Conservation (phyloP, 2,888 invertebrate species). For the Scaptomyza caliginosa region DNA sequence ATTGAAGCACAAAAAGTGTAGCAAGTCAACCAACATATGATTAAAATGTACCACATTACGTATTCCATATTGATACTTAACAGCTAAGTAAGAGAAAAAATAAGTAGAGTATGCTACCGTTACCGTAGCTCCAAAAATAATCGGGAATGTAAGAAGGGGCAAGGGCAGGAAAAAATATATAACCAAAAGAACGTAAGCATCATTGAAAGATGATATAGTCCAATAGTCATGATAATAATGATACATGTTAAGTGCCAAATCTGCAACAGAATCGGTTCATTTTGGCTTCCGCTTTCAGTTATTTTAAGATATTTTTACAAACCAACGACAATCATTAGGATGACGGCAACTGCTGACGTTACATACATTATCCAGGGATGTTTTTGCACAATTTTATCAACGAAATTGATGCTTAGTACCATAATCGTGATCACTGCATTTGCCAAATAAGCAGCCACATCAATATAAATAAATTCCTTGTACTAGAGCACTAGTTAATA, state of each 20-base stretch:
- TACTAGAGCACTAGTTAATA: slow-evolving; percentile 12
- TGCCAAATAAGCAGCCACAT: slow-evolving; percentile 9
- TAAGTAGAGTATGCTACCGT: not conserved
- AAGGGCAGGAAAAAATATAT: slow-evolving; percentile 58
- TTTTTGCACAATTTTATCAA: not conserved
- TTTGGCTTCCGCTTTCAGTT: not conserved
- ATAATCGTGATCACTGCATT: not conserved
- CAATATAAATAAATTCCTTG: slow-evolving; percentile 8
- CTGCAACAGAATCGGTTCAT: not conserved
- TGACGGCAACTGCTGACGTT: slow-evolving; percentile 24
- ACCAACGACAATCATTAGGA: slow-evolving; percentile 33
- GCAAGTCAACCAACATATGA: slow-evolving; percentile 6
- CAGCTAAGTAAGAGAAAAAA: not conserved
- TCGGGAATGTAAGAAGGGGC: slow-evolving; percentile 16
- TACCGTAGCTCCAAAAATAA: slow-evolving; percentile 16
- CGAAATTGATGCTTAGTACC: slow-evolving; percentile 38
- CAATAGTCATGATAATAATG: slow-evolving; percentile 28
- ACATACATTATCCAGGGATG: slow-evolving; percentile 24
- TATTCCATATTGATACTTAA: not conserved
- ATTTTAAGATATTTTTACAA: not conserved
- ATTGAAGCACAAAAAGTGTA: slow-evolving; percentile 40
- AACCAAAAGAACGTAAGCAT: slow-evolving; percentile 42
- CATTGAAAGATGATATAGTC: slow-evolving; percentile 25
- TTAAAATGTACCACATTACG: not conserved
- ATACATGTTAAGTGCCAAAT: slow-evolving; percentile 6